These are phyloP conservation scores for Aphidius gifuensis DNA, from an alignment of 1,140 invertebrate genomes.

Conservation along the genomic window DNA sequence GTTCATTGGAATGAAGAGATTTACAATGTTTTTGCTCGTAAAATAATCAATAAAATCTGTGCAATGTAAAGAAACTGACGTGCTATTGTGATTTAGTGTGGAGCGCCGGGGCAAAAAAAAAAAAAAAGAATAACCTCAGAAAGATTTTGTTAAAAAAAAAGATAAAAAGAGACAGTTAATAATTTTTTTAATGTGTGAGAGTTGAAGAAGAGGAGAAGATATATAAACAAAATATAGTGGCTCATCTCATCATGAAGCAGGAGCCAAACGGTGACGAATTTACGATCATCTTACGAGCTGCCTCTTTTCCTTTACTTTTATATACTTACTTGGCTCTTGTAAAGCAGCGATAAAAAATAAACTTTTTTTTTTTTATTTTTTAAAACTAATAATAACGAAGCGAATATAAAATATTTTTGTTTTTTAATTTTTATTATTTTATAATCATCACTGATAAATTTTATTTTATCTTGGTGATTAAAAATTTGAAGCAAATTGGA, in stretches of 20 bases:
- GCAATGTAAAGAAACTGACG: conserved; percentile 55
- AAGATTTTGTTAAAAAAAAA: neutral
- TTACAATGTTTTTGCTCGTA: conserved; percentile 54
- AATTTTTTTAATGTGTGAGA: neutral
- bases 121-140: conserved; percentile 7
- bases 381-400: too few species aligned
- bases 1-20: conserved; percentile 49
- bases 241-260: conserved; percentile 25
- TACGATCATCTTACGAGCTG: conserved; percentile 42
- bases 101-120: conserved; percentile 30
- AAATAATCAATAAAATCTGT: conserved; percentile 56
- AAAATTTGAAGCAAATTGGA: too few species aligned
- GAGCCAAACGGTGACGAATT: conserved; percentile 45
- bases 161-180: neutral
- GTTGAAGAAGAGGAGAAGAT: neutral
- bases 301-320: conserved; percentile 18
- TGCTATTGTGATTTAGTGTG: conserved; percentile 51
- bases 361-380: too few species aligned
- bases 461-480: too few species aligned
- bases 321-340: neutral
- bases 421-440: too few species aligned
- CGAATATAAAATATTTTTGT: too few species aligned
- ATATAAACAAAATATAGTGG: conserved; percentile 19
- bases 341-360: too few species aligned
- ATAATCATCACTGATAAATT: too few species aligned